A percentile compares a stretch with the other conserved stretches of the same genome.
Evolutionary conservation across 2,113 vertebrate genomes (phyloP).

Genomic region (Calidris pugnax): DNA sequence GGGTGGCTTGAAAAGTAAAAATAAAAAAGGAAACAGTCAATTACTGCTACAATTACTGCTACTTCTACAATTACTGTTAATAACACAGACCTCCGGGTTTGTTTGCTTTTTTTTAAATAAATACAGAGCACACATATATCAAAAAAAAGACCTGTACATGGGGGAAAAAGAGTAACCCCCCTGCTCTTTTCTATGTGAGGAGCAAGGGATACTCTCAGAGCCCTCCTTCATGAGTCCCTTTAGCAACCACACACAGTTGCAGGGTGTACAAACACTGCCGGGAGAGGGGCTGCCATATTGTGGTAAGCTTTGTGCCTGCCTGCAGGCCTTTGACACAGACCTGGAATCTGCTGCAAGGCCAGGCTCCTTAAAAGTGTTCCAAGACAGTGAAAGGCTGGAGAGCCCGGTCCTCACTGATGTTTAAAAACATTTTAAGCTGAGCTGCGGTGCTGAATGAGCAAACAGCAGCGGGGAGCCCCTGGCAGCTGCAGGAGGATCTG

Average conservation of each 20-base stretch:
- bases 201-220: background rate
- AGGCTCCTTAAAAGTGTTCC: background rate
- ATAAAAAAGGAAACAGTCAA: background rate
- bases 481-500: slow-evolving; percentile 15
- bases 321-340: background rate
- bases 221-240: background rate
- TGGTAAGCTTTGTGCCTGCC: background rate
- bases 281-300: background rate
- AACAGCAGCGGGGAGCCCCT: background rate
- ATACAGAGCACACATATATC: accelerated
- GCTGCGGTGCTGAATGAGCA: background rate
- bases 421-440: slow-evolving; percentile 1
- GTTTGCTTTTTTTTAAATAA: background rate
- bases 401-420: background rate
- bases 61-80: no score
- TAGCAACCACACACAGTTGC: background rate
- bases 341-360: background rate
- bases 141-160: background rate
- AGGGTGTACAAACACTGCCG: background rate
- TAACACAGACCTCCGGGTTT: background rate
- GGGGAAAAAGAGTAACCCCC: background rate
- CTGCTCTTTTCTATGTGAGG: background rate
- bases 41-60: no score
- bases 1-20: background rate
- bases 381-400: background rate